Evolutionary conservation across 2,797 vertebrate genomes (phyloP).

Genomic region (Characodon lateralis): DNA sequence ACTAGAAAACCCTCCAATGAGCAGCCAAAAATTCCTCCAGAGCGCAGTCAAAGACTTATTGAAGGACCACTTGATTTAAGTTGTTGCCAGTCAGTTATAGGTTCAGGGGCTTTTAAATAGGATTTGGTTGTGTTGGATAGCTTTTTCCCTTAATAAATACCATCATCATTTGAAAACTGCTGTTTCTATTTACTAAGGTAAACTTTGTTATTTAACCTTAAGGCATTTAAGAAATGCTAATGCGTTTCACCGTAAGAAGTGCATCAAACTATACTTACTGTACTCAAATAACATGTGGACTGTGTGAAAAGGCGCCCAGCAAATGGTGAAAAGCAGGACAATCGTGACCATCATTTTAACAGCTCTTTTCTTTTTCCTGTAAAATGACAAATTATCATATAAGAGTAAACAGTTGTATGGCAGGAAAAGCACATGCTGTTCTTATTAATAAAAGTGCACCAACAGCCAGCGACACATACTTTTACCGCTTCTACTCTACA

Average conservation of each 20-base stretch:
- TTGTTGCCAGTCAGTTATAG: background rate
- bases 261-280: conserved; percentile 72
- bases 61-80: background rate
- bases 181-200: background rate
- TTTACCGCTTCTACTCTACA: background rate
- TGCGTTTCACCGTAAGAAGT: background rate
- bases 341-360: conserved; percentile 89
- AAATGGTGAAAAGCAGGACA: conserved; percentile 85
- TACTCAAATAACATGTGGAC: conserved; percentile 88
- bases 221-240: background rate
- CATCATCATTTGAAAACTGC: background rate
- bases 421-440: background rate
- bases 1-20: background rate
- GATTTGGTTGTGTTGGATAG: background rate
- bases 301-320: conserved; percentile 88
- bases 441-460: background rate
- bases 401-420: background rate
- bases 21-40: background rate
- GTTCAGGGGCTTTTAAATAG: background rate
- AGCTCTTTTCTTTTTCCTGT: conserved; percentile 87
- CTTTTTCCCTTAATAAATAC: background rate
- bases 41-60: background rate
- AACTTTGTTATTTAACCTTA: background rate
- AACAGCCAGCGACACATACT: background rate
- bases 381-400: background rate